Conservation (phyloP, 2,888 invertebrate genomes). For the Sesamia inferens region DNA sequence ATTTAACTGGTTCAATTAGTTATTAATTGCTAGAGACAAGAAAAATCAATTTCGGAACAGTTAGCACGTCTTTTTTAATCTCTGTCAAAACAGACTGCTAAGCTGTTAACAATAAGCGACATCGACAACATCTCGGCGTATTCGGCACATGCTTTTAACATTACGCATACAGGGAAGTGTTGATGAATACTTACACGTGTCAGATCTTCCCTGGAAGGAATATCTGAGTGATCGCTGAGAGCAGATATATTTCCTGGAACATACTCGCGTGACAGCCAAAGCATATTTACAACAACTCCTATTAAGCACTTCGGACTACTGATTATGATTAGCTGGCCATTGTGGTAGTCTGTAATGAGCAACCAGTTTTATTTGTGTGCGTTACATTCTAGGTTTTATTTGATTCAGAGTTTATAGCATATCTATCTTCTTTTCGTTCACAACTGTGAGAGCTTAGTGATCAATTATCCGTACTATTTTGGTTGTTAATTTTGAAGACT, state of each 20-base stretch:
- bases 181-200: constrained; percentile 75
- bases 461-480: neutral
- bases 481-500: neutral
- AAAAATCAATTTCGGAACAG: constrained; percentile 29
- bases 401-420: constrained; percentile 22
- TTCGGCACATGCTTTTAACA: constrained; percentile 32
- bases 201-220: constrained; percentile 68
- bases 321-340: constrained; percentile 40
- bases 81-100: constrained; percentile 34
- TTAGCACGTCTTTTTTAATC: constrained; percentile 22
- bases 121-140: constrained; percentile 1
- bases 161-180: constrained; percentile 59
- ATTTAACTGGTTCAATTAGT: constrained; percentile 16
- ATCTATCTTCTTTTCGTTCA: no score
- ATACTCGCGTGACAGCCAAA: constrained; percentile 69
- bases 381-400: constrained; percentile 20
- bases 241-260: constrained; percentile 76
- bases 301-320: constrained; percentile 63
- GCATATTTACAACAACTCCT: constrained; percentile 68
- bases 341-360: constrained; percentile 44
- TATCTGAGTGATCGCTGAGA: constrained; percentile 70
- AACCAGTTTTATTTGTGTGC: constrained; percentile 53
- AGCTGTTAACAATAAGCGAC: constrained; percentile 3
- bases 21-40: constrained; percentile 18
- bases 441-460: neutral